Base-by-base conservation (phyloP, 2,797 vertebrate genomes). In the Myotis planiceps region DNA sequence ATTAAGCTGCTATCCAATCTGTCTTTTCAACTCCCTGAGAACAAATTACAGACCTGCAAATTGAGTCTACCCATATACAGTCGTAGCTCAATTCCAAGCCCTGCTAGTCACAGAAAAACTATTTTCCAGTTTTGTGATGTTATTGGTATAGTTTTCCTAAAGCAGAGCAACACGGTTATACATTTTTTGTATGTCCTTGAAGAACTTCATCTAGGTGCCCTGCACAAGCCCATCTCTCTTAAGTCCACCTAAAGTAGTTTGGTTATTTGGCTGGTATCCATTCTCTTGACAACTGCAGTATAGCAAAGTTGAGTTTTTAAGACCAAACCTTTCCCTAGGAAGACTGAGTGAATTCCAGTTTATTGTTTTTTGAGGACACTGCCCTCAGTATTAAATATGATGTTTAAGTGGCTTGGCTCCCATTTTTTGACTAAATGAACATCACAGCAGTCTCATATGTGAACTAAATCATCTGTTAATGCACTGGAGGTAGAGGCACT, bases 31-130 rank as follows among this genome's bases (percentile, higher is more conserved):
- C 58, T 93, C n/a, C 60, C 34, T n/a, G 47, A 96, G 78, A 93
- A 97, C 86, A 93, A 96, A 97, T 93, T 88, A 78, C 39, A 92
- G 66, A 88, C 58, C 84, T 96, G 68, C 58, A 95, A 96, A 96
- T 82, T 87, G 76, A 94, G 65, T 89, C 79, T 72, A 78, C 72
- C n/a, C 68, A 47, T 65, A 76, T 55, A 92, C 25, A 87, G 76
- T 55, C 55, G 79, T n/a, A 83, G 75, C 76, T 96, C 85, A 91
- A 55, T 80, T 72, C 58, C 37, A 93, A 96, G 34, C 42, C 90
- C 94, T 90, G 60, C 72, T 88, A 92, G 53, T 95, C 81, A 96
- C 53, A 95, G 92, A 55, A 72, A 90, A 86, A 39, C 72, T 42
- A 51, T 94, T 92, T 96, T 27, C 58, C n/a, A 68, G 60, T 45